These are phyloP conservation scores for Gastrophysa polygoni DNA, from an alignment of 2,888 invertebrate genomes.

Conservation along the genomic window DNA sequence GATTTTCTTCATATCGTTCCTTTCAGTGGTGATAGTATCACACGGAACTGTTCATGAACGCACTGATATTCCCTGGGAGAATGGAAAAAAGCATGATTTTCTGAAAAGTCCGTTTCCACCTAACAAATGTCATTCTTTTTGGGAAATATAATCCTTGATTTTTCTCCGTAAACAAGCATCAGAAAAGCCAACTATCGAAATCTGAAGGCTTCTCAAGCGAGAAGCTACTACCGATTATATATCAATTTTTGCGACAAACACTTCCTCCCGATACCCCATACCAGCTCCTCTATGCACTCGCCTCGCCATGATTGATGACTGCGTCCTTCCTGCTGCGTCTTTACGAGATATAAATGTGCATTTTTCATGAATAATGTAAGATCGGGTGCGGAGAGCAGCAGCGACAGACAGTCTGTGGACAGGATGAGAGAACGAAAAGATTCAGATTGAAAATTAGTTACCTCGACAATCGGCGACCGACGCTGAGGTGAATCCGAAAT, in stretches of 20 bases:
- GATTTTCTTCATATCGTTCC: too few species aligned
- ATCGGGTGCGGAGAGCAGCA: constrained; percentile 39
- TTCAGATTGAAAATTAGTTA: constrained; percentile 59
- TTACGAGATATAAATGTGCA: constrained; percentile 56
- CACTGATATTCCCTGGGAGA: too few species aligned
- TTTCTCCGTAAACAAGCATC: too few species aligned
- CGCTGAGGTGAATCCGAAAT: constrained; percentile 34
- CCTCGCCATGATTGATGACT: constrained; percentile 40
- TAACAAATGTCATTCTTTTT: too few species aligned
- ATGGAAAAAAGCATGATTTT: too few species aligned
- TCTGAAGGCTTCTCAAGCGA: not conserved
- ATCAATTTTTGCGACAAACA: constrained; percentile 6
- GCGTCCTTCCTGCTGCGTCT: constrained; percentile 42
- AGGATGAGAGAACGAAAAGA: constrained; percentile 40
- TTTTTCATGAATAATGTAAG: constrained; percentile 60
- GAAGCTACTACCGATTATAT: not conserved
- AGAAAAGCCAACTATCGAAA: not conserved
- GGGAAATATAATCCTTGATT: too few species aligned
- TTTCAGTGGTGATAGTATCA: too few species aligned
- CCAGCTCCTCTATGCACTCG: constrained; percentile 17
- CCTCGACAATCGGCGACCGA: constrained; percentile 49
- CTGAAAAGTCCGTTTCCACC: too few species aligned
- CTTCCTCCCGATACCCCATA: constrained; percentile 8
- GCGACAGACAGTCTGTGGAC: constrained; percentile 51
- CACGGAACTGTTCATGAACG: too few species aligned